Conservation (phyloP, 2,888 invertebrate species). For the Acronicta leporina region DNA sequence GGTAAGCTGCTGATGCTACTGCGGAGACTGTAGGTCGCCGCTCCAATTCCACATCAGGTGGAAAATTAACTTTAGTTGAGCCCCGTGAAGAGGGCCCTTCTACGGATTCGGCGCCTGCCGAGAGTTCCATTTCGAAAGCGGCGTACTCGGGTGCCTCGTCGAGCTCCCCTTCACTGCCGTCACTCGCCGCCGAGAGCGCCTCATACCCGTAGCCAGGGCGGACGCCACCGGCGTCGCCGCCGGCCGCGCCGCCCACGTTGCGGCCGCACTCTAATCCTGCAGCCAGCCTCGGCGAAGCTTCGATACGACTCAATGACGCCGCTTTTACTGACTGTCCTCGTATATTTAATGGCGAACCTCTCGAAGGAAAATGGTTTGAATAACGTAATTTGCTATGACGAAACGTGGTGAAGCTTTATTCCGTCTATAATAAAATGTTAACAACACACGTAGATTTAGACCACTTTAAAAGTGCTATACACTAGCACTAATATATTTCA, state of each 20-base stretch:
- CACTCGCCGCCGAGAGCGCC: slow-evolving; percentile 85
- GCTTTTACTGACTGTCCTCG: slow-evolving; percentile 80
- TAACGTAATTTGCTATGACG: slow-evolving; percentile 86
- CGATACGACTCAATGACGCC: slow-evolving; percentile 84
- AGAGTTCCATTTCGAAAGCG: slow-evolving; percentile 83
- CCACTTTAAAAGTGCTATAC: too few species aligned
- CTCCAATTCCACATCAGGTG: slow-evolving; percentile 87
- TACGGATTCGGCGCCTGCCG: slow-evolving; percentile 80
- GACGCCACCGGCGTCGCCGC: slow-evolving; percentile 77
- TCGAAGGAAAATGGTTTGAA: slow-evolving; percentile 79
- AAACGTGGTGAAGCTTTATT: slow-evolving; percentile 83
- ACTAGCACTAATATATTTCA: slow-evolving; percentile 41
- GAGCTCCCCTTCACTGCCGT: slow-evolving; percentile 83
- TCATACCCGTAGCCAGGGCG: slow-evolving; percentile 87
- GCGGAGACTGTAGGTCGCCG: slow-evolving; percentile 81
- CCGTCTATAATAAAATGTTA: slow-evolving; percentile 47
- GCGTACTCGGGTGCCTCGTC: slow-evolving; percentile 82
- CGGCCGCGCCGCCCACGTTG: slow-evolving; percentile 69
- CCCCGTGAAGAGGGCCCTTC: slow-evolving; percentile 83
- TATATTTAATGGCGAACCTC: slow-evolving; percentile 77
- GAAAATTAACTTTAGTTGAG: slow-evolving; percentile 91
- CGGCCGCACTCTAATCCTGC: slow-evolving; percentile 75
- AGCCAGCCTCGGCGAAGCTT: slow-evolving; percentile 80
- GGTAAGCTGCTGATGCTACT: slow-evolving; percentile 81
- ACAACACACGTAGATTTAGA: slow-evolving; percentile 25